Evolutionary conservation across 2,113 vertebrate genomes (phyloP).

Genomic region (Scomber scombrus): DNA sequence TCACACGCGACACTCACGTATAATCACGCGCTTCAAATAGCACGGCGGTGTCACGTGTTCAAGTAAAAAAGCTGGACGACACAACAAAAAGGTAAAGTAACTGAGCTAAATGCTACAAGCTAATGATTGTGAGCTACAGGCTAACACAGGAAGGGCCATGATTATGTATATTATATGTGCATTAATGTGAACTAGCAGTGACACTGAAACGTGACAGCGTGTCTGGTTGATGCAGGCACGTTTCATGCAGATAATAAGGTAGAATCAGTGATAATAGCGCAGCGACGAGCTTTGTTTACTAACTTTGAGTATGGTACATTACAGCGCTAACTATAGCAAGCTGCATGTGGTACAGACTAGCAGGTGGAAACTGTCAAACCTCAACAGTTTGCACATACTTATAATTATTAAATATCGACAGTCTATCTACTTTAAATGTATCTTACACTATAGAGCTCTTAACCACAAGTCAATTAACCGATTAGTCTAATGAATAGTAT

Average conservation of each 20-base stretch:
- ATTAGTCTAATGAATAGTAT: too few relatives aligned
- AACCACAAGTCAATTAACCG: too few relatives aligned
- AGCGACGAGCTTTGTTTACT: not conserved
- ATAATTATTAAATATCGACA: not conserved
- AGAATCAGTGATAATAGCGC: not conserved
- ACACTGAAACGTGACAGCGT: not conserved
- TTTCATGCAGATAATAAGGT: not conserved
- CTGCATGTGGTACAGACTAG: not conserved
- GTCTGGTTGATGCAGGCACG: too few relatives aligned
- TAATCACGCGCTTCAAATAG: not conserved
- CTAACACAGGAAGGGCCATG: not conserved
- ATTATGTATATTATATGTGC: accelerated
- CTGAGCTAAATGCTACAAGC: conserved; percentile 24
- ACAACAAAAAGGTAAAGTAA: conserved; percentile 61
- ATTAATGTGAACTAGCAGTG: not conserved
- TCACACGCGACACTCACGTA: not conserved
- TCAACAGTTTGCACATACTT: not conserved
- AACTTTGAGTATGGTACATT: not conserved
- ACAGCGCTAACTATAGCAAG: not conserved
- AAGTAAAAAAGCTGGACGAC: not conserved
- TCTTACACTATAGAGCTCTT: not conserved
- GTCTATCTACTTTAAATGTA: not conserved
- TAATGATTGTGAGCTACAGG: conserved; percentile 17
- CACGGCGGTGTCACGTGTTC: not conserved
- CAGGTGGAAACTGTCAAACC: not conserved